These are phyloP conservation scores for Phortica variegata DNA, from an alignment of 1,140 invertebrate species.

Conservation along the genomic window DNA sequence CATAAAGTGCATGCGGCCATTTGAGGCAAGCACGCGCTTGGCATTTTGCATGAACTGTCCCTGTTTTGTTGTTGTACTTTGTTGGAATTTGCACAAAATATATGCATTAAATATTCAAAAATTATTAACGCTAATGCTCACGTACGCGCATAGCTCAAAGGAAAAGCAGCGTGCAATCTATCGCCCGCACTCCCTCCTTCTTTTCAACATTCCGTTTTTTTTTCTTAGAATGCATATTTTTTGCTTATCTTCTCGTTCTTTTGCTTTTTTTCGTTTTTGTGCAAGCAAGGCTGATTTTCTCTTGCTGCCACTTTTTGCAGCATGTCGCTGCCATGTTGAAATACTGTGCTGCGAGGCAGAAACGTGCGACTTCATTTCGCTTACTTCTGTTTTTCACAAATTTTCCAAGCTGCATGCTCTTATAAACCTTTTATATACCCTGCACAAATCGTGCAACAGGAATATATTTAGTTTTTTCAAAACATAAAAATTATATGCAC, in stretches of 20 bases:
- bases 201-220: constrained; percentile 46
- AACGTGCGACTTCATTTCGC: constrained; percentile 50
- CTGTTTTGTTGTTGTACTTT: no score
- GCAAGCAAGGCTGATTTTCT: neutral
- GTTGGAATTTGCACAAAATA: no score
- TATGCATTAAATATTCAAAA: constrained; percentile 47
- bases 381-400: constrained; percentile 7
- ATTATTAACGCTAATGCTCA: constrained; percentile 56
- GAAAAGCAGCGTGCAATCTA: constrained; percentile 11
- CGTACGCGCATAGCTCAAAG: constrained; percentile 37
- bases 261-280: neutral
- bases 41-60: no score
- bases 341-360: constrained; percentile 55
- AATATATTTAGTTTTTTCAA: no score
- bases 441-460: no score
- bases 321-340: constrained; percentile 49
- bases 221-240: constrained; percentile 55
- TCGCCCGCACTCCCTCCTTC: neutral
- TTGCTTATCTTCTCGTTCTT: constrained; percentile 32
- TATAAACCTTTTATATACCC: constrained; percentile 19
- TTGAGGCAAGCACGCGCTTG: no score
- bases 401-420: constrained; percentile 1
- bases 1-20: no score
- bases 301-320: constrained; percentile 26
- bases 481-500: no score